Conservation (phyloP, 2,113 vertebrate genomes). For the Picathartes gymnocephalus region DNA sequence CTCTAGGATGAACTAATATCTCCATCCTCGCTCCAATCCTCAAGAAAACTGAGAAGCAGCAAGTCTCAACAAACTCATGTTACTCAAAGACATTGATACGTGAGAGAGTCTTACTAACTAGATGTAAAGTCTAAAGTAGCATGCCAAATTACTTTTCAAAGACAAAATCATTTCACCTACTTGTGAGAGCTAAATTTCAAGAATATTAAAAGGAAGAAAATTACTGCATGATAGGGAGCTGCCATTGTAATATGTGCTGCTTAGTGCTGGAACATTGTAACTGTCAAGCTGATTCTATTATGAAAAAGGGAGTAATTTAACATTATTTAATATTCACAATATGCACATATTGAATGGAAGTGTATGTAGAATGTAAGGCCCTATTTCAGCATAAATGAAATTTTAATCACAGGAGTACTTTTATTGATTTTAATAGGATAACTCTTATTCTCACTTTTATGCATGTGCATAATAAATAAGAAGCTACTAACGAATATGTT, state of each 20-base stretch:
- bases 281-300: constrained; percentile 40
- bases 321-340: constrained; percentile 62
- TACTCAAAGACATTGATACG: neutral
- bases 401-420: constrained; percentile 36
- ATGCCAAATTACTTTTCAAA: constrained; percentile 27
- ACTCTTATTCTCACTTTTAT: neutral
- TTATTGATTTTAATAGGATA: constrained; percentile 19
- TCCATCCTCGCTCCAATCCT: neutral
- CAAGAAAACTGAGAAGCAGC: neutral
- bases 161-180: constrained; percentile 1
- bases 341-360: constrained; percentile 51
- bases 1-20: neutral
- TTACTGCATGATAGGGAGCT: constrained; percentile 40
- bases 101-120: neutral
- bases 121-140: neutral
- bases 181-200: constrained; percentile 27
- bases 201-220: constrained; percentile 51
- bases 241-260: neutral
- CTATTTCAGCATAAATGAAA: constrained; percentile 32
- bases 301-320: constrained; percentile 50
- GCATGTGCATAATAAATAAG: constrained; percentile 25
- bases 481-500: neutral
- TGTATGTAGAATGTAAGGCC: constrained; percentile 11
- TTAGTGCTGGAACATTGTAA: constrained; percentile 27
- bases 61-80: neutral